Conservation (phyloP, 64 coral and sea anemone species). For the Montipora foliosa region DNA sequence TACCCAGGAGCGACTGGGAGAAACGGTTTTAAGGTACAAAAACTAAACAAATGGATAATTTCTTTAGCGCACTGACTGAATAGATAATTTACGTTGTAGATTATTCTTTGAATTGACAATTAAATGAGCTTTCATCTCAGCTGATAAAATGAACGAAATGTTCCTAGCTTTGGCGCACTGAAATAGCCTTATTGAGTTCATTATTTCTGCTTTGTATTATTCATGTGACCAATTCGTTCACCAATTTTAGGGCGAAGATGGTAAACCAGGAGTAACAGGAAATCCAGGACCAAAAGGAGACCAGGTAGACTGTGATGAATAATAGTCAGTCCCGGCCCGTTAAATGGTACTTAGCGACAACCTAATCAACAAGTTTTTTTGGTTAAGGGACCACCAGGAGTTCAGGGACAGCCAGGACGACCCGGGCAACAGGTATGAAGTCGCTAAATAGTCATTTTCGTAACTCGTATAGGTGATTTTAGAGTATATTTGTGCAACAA, state of each 20-base stretch:
- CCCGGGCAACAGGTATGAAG: not conserved
- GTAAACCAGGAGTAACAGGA: constrained; percentile 22
- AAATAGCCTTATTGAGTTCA: not conserved
- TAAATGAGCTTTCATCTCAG: no score
- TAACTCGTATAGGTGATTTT: no score
- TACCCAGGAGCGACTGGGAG: constrained; percentile 33
- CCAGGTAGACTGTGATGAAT: not conserved
- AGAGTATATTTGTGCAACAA: no score
- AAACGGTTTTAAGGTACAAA: constrained; percentile 24
- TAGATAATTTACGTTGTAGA: no score
- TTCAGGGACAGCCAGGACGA: not conserved
- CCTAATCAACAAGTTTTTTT: not conserved
- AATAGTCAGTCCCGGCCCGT: no score
- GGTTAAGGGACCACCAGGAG: constrained; percentile 13
- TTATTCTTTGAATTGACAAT: no score
- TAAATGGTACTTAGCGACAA: no score
- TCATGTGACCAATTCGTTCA: not conserved
- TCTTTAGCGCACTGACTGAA: no score
- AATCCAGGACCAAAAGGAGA: constrained; percentile 34
- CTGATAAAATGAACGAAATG: no score
- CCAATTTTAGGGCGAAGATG: not conserved
- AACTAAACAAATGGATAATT: no score
- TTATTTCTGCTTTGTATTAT: not conserved
- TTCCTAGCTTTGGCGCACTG: no score
- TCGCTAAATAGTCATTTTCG: no score